Conservation (phyloP, 2,797 vertebrate genomes). For the Sitta carolinensis region DNA sequence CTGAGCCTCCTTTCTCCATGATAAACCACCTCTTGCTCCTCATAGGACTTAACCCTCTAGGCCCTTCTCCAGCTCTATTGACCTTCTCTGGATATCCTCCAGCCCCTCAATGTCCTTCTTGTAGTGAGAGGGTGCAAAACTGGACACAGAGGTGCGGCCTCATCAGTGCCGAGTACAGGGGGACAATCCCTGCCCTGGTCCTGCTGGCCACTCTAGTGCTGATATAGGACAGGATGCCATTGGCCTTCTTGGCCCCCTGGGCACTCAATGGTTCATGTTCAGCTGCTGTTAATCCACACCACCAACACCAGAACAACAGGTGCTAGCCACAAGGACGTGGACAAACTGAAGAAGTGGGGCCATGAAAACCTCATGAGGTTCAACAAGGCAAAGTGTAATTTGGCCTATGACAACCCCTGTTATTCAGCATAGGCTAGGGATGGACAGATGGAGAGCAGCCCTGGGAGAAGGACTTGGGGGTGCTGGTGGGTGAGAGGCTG, state of each 20-base stretch:
- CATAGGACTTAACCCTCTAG: neutral
- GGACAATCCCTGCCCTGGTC: neutral
- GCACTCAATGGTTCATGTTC: neutral
- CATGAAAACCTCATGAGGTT: neutral
- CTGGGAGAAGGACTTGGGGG: neutral
- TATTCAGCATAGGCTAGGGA: neutral
- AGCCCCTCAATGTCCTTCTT: neutral
- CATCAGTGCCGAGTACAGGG: accelerated
- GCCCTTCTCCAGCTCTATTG: accelerated
- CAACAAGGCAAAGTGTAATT: neutral
- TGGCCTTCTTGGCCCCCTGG: neutral
- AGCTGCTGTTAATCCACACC: neutral
- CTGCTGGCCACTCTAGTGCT: neutral
- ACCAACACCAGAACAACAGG: neutral
- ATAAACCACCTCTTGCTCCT: neutral
- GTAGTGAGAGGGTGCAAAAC: neutral
- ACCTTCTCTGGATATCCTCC: accelerated
- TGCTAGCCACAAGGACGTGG: neutral
- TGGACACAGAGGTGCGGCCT: neutral
- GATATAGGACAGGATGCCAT: neutral
- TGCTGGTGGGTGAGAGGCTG: neutral
- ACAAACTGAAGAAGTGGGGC: neutral
- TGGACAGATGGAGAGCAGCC: neutral
- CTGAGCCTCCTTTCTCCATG: neutral
- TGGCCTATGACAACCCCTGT: neutral